A percentile compares a stretch with the other conserved stretches of the same genome.
These are phyloP conservation scores for Nyctalus aviator DNA, from an alignment of 2,797 vertebrate species.

Conservation along the genomic window DNA sequence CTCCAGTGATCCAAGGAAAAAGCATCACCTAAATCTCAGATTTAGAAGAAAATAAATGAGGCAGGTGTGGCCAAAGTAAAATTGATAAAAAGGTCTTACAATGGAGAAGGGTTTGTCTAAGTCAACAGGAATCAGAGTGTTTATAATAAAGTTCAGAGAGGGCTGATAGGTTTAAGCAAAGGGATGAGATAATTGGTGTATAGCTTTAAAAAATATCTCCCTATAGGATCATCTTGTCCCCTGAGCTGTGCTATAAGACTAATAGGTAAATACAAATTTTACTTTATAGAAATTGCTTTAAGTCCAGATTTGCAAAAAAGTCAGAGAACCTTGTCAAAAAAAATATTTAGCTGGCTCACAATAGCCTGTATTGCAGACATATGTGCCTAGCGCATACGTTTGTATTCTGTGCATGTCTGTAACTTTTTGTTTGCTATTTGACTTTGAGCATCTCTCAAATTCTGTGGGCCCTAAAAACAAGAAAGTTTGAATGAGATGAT, in stretches of 20 bases:
- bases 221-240: background rate
- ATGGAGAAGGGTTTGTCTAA: background rate
- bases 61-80: background rate
- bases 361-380: background rate
- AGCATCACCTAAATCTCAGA: background rate
- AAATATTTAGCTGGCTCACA: constrained; percentile 1
- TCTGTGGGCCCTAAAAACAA: constrained; percentile 53
- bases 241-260: constrained; percentile 27
- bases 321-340: constrained; percentile 18
- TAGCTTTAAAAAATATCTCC: constrained; percentile 44
- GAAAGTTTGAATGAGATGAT: constrained; percentile 43
- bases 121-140: background rate
- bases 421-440: constrained; percentile 42
- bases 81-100: background rate
- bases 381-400: background rate
- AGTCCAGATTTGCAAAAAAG: constrained; percentile 49
- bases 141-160: background rate
- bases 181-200: background rate
- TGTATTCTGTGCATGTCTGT: background rate
- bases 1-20: background rate
- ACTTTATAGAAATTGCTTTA: constrained; percentile 52
- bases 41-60: background rate
- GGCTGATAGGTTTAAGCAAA: background rate
- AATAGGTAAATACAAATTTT: constrained; percentile 56
- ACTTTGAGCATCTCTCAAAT: constrained; percentile 23